Conservation (phyloP, 2,888 invertebrate species). For the Euclidia mi region DNA sequence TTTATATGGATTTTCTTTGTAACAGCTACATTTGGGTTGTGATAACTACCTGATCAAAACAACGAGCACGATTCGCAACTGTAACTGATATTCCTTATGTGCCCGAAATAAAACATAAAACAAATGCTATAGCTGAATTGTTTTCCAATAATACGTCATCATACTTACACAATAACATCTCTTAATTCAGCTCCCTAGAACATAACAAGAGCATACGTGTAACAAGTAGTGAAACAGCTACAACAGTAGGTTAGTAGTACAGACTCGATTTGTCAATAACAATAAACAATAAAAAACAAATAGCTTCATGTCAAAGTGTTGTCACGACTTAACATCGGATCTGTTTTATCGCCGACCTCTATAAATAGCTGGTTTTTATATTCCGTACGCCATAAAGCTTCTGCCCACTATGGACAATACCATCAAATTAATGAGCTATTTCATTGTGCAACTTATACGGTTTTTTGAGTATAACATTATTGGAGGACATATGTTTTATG, state of each 20-base stretch:
- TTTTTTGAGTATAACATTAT: not conserved
- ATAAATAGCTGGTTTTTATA: conserved; percentile 37
- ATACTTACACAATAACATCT: too few relatives aligned
- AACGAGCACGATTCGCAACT: too few relatives aligned
- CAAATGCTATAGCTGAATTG: too few relatives aligned
- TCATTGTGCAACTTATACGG: conserved; percentile 6
- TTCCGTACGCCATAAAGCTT: conserved; percentile 20
- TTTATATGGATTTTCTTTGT: too few relatives aligned
- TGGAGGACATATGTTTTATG: too few relatives aligned
- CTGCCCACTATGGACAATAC: conserved; percentile 1
- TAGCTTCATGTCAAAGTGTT: conserved; percentile 38
- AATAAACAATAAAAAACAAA: conserved; percentile 42
- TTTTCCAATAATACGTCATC: too few relatives aligned
- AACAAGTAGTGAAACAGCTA: not conserved
- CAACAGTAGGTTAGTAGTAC: not conserved
- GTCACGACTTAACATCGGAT: conserved; percentile 31
- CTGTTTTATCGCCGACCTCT: conserved; percentile 33
- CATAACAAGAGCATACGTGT: too few relatives aligned
- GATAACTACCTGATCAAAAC: too few relatives aligned
- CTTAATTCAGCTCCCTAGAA: too few relatives aligned
- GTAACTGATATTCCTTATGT: too few relatives aligned
- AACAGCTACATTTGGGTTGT: too few relatives aligned
- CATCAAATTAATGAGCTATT: conserved; percentile 3
- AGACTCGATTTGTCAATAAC: conserved; percentile 8
- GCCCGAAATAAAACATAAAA: too few relatives aligned